Percentiles rank a stretch among this genome's conserved stretches.
Evolutionary conservation across 2,113 vertebrate genomes (phyloP).

Genomic region (Plectropomus leopardus): DNA sequence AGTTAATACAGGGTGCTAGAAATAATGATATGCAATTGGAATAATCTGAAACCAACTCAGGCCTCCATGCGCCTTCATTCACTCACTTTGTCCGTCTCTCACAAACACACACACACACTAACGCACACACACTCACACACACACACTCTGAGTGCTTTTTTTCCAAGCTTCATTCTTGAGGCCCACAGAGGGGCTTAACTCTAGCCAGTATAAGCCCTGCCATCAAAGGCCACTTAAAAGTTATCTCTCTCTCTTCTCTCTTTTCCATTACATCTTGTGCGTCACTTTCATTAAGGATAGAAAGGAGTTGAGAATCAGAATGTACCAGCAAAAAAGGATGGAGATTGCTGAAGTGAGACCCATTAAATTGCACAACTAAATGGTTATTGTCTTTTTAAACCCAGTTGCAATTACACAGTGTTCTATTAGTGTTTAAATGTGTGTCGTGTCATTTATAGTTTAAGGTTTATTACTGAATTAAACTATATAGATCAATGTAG

Average conservation of each 20-base stretch:
- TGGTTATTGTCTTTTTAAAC: conserved; percentile 22
- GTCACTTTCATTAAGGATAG: conserved; percentile 51
- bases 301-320: conserved; percentile 41
- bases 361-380: conserved; percentile 40
- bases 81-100: conserved; percentile 17
- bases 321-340: conserved; percentile 19
- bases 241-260: conserved; percentile 48
- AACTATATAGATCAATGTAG: not conserved
- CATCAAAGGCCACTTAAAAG: conserved; percentile 70
- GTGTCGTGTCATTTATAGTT: not conserved
- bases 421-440: not conserved
- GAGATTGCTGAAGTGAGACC: conserved; percentile 37
- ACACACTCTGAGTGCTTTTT: conserved; percentile 20
- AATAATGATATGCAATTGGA: conserved; percentile 30
- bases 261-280: conserved; percentile 56
- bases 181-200: conserved; percentile 61
- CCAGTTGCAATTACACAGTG: conserved; percentile 5
- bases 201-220: conserved; percentile 59
- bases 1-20: conserved; percentile 11
- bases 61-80: conserved; percentile 8
- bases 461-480: not conserved
- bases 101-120: conserved; percentile 18
- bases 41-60: conserved; percentile 44
- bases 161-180: conserved; percentile 40
- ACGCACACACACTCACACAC: conserved; percentile 24